Percentiles rank a stretch among this genome's conserved stretches.
Evolutionary conservation across 92 coral and sea anemone species (phyloP).

Genomic region (Umimayanthus chanpuru): DNA sequence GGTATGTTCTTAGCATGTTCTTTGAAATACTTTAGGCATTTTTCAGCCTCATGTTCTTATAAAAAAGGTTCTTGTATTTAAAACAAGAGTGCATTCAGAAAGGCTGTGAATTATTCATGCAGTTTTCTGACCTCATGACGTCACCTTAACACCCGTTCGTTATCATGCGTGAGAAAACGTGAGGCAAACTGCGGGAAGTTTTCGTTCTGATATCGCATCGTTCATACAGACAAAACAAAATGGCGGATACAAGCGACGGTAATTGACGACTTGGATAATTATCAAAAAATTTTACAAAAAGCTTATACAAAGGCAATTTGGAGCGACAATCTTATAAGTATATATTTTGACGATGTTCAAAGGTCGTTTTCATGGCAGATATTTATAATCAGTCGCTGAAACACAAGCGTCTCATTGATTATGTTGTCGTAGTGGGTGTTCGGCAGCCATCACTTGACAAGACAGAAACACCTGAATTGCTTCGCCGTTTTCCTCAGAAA

Average conservation of each 20-base stretch:
- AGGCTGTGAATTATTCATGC: background rate
- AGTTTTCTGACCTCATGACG: slow-evolving; percentile 15
- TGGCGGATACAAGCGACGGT: slow-evolving; percentile 39
- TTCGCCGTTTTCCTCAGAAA: slow-evolving; percentile 89
- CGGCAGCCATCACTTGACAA: slow-evolving; percentile 92
- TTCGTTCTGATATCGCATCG: slow-evolving; percentile 2
- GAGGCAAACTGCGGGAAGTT: slow-evolving; percentile 6
- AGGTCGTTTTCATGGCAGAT: slow-evolving; percentile 51
- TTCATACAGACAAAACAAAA: slow-evolving; percentile 40
- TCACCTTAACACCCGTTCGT: slow-evolving; percentile 16
- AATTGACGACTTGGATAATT: background rate
- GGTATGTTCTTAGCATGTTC: too few relatives aligned
- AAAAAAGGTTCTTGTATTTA: too few relatives aligned
- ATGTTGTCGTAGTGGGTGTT: slow-evolving; percentile 95
- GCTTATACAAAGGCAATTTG: background rate
- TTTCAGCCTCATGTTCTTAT: too few relatives aligned
- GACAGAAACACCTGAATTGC: slow-evolving; percentile 89
- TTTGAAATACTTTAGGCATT: too few relatives aligned
- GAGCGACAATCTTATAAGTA: background rate
- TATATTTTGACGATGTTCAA: slow-evolving; percentile 35
- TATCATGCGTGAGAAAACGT: slow-evolving; percentile 41
- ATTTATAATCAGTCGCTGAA: slow-evolving; percentile 46
- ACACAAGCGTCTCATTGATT: slow-evolving; percentile 84
- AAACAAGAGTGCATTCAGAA: background rate
- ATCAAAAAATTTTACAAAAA: background rate